Conservation (phyloP, 2,888 invertebrate genomes). For the Melangyna quadrimaculata region DNA sequence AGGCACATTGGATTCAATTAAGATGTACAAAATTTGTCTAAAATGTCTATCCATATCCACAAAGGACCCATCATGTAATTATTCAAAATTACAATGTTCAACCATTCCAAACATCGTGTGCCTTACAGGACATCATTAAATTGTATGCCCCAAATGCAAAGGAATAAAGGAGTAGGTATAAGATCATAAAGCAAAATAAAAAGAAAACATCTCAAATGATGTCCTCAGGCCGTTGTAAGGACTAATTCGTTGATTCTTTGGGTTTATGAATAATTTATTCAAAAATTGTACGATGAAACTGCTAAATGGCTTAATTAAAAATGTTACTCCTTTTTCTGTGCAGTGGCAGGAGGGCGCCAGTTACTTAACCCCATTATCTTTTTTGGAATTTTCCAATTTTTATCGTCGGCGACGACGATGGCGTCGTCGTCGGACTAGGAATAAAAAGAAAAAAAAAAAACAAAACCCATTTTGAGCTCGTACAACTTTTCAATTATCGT, state of each 20-base stretch:
- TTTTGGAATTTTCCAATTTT: slow-evolving; percentile 59
- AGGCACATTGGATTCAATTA: slow-evolving; percentile 47
- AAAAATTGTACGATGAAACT: slow-evolving; percentile 47
- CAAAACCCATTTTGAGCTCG: slow-evolving; percentile 35
- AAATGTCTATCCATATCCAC: slow-evolving; percentile 46
- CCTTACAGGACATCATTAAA: slow-evolving; percentile 67
- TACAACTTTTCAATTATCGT: slow-evolving; percentile 72
- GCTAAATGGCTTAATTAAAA: slow-evolving; percentile 72
- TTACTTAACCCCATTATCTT: slow-evolving; percentile 72
- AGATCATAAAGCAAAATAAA: slow-evolving; percentile 13
- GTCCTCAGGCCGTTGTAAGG: slow-evolving; percentile 66
- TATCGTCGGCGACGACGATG: slow-evolving; percentile 23
- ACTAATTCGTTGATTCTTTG: slow-evolving; percentile 70
- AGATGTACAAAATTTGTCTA: slow-evolving; percentile 56
- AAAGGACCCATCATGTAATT: slow-evolving; percentile 67
- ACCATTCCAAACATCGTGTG: slow-evolving; percentile 16
- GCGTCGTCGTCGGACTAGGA: not conserved
- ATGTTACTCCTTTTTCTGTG: slow-evolving; percentile 63
- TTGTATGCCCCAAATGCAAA: slow-evolving; percentile 18
- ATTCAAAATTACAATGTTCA: slow-evolving; percentile 66
- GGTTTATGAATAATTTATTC: slow-evolving; percentile 71
- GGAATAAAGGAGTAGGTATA: not conserved
- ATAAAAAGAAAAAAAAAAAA: slow-evolving; percentile 10
- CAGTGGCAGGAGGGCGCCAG: slow-evolving; percentile 6
- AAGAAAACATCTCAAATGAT: slow-evolving; percentile 54